Conservation (phyloP, 2,113 vertebrate genomes). For the Climacteris rufus region DNA sequence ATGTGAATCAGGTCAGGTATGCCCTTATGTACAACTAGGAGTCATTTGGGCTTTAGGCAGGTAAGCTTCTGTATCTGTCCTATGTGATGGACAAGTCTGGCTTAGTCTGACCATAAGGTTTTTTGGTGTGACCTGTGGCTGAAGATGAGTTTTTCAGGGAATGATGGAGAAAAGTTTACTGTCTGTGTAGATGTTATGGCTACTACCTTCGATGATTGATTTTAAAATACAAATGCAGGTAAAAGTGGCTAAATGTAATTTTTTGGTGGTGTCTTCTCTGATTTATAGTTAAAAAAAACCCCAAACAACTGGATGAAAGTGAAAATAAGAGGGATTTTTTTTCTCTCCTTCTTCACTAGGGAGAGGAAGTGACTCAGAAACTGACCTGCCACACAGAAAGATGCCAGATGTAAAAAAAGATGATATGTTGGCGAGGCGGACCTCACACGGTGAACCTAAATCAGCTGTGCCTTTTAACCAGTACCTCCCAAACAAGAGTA, state of each 20-base stretch:
- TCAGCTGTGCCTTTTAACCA: slow-evolving; percentile 95
- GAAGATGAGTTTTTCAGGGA: neutral
- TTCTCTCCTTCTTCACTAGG: slow-evolving; percentile 68
- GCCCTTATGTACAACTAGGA: neutral
- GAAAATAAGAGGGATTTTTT: neutral
- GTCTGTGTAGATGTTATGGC: neutral
- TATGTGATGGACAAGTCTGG: neutral
- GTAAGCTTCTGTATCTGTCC: neutral
- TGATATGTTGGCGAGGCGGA: slow-evolving; percentile 91
- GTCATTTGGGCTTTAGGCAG: neutral
- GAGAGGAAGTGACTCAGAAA: slow-evolving; percentile 94
- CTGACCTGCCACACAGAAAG: slow-evolving; percentile 87
- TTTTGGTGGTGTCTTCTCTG: neutral
- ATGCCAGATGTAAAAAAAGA: slow-evolving; percentile 92
- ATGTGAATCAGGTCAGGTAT: neutral
- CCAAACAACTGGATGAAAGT: neutral
- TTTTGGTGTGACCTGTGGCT: neutral
- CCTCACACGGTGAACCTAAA: slow-evolving; percentile 87
- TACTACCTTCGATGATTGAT: neutral
- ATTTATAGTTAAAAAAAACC: neutral
- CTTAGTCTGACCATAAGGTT: neutral
- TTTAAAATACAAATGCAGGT: neutral
- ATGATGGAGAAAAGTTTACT: neutral
- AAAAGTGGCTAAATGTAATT: neutral
- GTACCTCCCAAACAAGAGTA: slow-evolving; percentile 96